phyloP scores from a whole-genome alignment of 2,888 invertebrate genomes.

The Drosophila nr. perissopoda region DNA sequence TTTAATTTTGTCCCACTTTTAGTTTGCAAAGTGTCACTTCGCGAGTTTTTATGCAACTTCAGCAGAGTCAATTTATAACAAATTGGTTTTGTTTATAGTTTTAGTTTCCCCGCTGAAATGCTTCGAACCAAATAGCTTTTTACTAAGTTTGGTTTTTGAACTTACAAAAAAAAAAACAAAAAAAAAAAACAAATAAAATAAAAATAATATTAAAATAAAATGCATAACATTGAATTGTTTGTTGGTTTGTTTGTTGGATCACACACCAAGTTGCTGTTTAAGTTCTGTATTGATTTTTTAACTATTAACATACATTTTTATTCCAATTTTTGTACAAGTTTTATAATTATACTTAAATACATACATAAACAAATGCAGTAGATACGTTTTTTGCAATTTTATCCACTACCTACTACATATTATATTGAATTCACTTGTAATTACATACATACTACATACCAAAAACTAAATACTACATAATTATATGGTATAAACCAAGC shows the following conservation, averaged over 20 bases:
- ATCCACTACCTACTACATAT: constrained; percentile 61
- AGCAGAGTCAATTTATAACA: constrained; percentile 59
- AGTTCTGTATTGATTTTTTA: constrained; percentile 65
- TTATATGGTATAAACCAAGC: constrained; percentile 36
- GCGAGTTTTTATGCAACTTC: constrained; percentile 78
- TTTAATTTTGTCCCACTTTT: constrained; percentile 13
- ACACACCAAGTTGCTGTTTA: constrained; percentile 58
- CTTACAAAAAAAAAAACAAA: constrained; percentile 14
- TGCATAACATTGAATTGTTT: constrained; percentile 65
- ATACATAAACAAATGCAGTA: constrained; percentile 64
- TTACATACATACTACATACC: constrained; percentile 52
- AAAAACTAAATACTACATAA: constrained; percentile 33
- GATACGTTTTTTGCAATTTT: constrained; percentile 72
- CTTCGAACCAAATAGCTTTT: constrained; percentile 57
- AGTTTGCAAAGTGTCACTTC: constrained; percentile 19
- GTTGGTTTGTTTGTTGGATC: constrained; percentile 66
- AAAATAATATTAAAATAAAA: constrained; percentile 29
- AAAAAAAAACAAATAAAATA: constrained; percentile 7
- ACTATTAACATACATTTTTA: constrained; percentile 40
- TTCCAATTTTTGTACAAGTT: constrained; percentile 50
- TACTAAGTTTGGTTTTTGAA: constrained; percentile 53
- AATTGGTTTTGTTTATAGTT: constrained; percentile 52
- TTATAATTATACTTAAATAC: constrained; percentile 54
- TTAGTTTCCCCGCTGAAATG: constrained; percentile 45
- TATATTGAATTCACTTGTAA: constrained; percentile 71